Conservation (phyloP, 2,113 vertebrate species). For the Etheostoma cragini region DNA sequence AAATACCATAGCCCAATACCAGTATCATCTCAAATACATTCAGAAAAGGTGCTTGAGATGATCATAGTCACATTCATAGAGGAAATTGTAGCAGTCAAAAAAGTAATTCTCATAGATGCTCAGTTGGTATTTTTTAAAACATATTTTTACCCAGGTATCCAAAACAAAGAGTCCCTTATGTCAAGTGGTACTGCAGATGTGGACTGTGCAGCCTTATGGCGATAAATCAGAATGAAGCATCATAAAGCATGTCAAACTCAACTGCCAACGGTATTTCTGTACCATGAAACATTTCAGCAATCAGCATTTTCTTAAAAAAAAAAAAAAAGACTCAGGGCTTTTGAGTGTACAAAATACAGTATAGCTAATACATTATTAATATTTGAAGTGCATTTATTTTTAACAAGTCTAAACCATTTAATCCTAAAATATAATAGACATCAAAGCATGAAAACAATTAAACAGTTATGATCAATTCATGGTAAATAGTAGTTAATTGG, state of each 20-base stretch:
- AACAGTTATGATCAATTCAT: not conserved
- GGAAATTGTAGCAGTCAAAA: constrained; percentile 3
- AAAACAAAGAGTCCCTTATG: constrained; percentile 2
- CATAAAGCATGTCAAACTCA: not conserved
- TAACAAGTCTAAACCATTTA: not conserved
- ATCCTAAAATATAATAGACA: not conserved
- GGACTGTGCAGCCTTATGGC: not conserved
- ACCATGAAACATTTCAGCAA: not conserved
- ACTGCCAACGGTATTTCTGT: not conserved
- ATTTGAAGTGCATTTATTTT: constrained; percentile 30
- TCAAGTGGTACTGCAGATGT: constrained; percentile 9
- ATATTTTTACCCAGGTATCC: not conserved
- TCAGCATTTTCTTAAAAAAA: not conserved
- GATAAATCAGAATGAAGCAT: not conserved
- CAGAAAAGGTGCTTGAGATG: not conserved
- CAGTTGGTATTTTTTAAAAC: not conserved
- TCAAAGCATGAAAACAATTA: not conserved
- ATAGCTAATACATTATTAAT: constrained; percentile 11
- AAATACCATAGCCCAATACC: too few species aligned
- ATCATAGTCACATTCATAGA: not conserved
- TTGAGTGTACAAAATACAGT: constrained; percentile 15
- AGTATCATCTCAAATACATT: not conserved
- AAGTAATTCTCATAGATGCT: not conserved
- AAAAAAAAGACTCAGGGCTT: constrained; percentile 54
- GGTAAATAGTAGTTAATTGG: not conserved